Evolutionary conservation across 1,140 invertebrate genomes (phyloP), one percentile per base, ranked within the genome.

Genomic region (Achroia grisella): DNA sequence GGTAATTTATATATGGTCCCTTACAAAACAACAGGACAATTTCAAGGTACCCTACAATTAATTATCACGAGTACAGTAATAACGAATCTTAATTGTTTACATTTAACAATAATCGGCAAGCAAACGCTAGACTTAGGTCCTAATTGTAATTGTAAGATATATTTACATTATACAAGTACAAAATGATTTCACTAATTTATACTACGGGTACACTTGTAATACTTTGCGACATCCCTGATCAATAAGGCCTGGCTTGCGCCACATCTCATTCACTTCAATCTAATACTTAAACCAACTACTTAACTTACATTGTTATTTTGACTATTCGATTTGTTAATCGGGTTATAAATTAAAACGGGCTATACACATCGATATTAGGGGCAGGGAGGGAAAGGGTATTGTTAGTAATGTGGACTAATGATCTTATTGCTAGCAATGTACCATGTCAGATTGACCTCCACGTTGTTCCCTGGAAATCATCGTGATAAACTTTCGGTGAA

Each of bases 181-280:
- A 64, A 64, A 64, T 50, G 41, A 43, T 35, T 39, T 44, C 30
- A 44, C 40, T 34, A 33, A 37, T 46, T 39, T 42, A 44, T 33
- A 29, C 36, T 42, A 31, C 10, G 30, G 30, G 30, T 31, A 31
- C 10, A 31, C 3, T 3, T 9, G 30, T 31, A 2, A 23, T 3
- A 39, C 15, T 31, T 45, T 47, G 46, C 17, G 46, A 44, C 32
- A 42, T 52, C 49, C 53, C 59, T 55, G 59, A 48, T 52, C 52
- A 56, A 48, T 65, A 65, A 65, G 62, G 62, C 62, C 52, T 58
- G 62, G 62, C 58, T 50, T 41, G 40, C 51, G 62, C 62, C 62
- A 54, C 48, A 52, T 55, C 42, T 43, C 53, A 44, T 31, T 44
- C 48, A 42, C 31, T 51, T 53, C 49, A 44, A 23, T 23, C 17